phyloP scores from a whole-genome alignment of 2,888 invertebrate species.

The Eurytoma californica region DNA sequence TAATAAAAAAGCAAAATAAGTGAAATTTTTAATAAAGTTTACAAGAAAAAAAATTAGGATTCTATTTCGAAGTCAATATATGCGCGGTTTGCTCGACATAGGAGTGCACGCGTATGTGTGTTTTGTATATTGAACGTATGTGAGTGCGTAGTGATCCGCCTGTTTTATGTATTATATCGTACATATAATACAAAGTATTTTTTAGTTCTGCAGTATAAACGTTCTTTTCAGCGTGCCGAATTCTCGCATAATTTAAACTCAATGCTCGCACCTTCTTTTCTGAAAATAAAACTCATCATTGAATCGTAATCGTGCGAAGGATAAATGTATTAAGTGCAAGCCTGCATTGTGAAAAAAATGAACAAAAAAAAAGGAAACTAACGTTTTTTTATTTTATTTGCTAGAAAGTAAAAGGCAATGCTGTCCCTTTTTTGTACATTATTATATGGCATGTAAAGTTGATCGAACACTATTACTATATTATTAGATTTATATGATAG shows the following conservation, averaged over 20 bases:
- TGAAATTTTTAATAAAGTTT: neutral
- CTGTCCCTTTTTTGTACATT: conserved; percentile 69
- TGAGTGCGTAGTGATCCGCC: conserved; percentile 51
- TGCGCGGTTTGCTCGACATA: conserved; percentile 40
- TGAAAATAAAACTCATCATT: conserved; percentile 1
- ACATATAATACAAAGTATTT: conserved; percentile 55
- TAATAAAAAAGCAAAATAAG: neutral
- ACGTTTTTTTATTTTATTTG: conserved; percentile 24
- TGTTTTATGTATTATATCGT: conserved; percentile 59
- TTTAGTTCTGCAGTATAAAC: conserved; percentile 37
- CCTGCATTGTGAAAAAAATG: conserved; percentile 6
- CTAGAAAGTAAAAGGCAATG: conserved; percentile 57
- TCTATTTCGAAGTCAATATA: conserved; percentile 36
- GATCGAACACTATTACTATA: conserved; percentile 60
- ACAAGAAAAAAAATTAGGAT: neutral
- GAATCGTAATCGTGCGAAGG: conserved; percentile 1
- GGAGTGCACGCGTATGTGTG: conserved; percentile 35
- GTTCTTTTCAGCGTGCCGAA: conserved; percentile 45
- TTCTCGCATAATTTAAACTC: conserved; percentile 23
- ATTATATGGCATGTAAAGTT: conserved; percentile 68
- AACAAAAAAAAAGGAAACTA: conserved; percentile 15
- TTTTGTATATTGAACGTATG: conserved; percentile 38
- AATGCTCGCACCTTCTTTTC: conserved; percentile 9
- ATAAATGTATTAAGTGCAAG: conserved; percentile 28
- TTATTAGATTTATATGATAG: conserved; percentile 57